These are phyloP conservation scores for Vidua chalybeata DNA, from an alignment of 2,113 vertebrate genomes.

Conservation along the genomic window DNA sequence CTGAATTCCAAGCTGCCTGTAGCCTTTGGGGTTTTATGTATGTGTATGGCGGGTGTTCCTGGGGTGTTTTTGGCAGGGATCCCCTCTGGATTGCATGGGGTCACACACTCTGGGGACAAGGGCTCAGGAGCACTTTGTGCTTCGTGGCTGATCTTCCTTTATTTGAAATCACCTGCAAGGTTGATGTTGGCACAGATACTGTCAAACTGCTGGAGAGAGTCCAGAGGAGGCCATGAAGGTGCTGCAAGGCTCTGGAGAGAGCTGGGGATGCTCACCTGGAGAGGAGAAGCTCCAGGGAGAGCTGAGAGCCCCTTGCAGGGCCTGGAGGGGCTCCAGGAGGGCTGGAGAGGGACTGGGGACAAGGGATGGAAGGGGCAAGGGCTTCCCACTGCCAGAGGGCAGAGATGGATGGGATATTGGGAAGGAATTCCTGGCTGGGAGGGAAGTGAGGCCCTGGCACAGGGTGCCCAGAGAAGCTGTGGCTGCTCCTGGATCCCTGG, in stretches of 20 bases:
- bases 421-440: accelerated
- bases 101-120: not conserved
- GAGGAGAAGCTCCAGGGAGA: accelerated
- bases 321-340: not conserved
- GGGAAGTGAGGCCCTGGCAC: not conserved
- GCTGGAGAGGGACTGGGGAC: not conserved
- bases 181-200: accelerated
- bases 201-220: not conserved
- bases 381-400: not conserved
- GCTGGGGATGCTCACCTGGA: accelerated
- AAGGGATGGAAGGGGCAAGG: not conserved
- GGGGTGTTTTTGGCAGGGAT: not conserved
- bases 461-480: not conserved
- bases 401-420: not conserved
- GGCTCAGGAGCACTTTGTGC: not conserved
- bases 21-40: not conserved
- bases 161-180: not conserved
- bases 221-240: not conserved
- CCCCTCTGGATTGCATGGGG: not conserved
- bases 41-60: not conserved
- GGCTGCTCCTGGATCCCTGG: not conserved
- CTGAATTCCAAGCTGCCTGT: not conserved
- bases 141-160: accelerated
- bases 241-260: not conserved
- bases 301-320: accelerated